Evolutionary conservation across 2,888 invertebrate genomes (phyloP), one percentile per base, ranked within the genome.

Genomic region (Zele albiditarsus): DNA sequence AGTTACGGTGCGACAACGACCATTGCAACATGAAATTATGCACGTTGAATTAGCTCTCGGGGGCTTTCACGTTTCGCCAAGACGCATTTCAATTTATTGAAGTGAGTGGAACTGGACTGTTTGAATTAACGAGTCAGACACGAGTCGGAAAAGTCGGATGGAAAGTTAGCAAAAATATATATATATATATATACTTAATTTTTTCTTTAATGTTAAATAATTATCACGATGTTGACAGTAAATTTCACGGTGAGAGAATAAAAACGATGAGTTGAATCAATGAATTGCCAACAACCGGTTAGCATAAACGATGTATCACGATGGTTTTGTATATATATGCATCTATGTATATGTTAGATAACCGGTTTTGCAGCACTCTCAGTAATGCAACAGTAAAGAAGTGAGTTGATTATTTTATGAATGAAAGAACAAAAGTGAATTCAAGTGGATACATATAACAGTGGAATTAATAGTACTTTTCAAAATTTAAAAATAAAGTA

Each of bases 1-100:
- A 77, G 77, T 73, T 75, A 75, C 75, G n/a, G 70, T 67, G 28
- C 60, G 66, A 65, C 76, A 74, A 77, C 72, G 73, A 46, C 62
- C 68, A 71, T 42, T 73, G 75, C 72, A 75, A 72, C 49, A 78
- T 76, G 78, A 78, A 82, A 82, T 82, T 83, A 82, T 84, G 84
- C 82, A 82, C 81, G 80, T 81, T 81, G 77, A 82, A 81, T 77
- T 58, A 28, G 25, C 16, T 38, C 57, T 71, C 68, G 77, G 68
- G 75, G 83, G 84, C 84, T 85, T 85, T 85, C 85, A 82, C 85
- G 81, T 85, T 80, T 82, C 79, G 81, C 80, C 80, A 74, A 71
- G 63, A 63, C 63, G 71, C 23, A 31, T 53, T 16, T 65, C 8
- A 62, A 71, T 71, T 71, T 71, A 71, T 71, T 63, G 25, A 16